Evolutionary conservation across 2,797 vertebrate genomes (phyloP).

Genomic region (Hemitrygon akajei): DNA sequence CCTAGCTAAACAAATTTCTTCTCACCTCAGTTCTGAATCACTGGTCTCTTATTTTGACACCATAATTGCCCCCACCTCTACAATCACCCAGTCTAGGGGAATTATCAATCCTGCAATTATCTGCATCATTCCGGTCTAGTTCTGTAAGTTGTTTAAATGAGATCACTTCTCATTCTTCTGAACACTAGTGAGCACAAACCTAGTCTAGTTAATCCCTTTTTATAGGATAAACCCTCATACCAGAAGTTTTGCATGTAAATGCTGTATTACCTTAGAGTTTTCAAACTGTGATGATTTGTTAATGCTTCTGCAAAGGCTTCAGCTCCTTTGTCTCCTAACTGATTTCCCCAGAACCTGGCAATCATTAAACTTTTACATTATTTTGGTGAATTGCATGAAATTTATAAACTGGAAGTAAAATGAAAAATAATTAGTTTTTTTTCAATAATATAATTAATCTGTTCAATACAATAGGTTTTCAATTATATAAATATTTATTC

Average conservation of each 20-base stretch:
- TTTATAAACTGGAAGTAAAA: not conserved
- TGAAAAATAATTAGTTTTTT: not conserved
- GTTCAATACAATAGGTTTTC: not conserved
- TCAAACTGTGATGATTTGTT: constrained; percentile 2
- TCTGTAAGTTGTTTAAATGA: too few species aligned
- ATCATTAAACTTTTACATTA: constrained; percentile 8
- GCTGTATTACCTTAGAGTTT: constrained; percentile 22
- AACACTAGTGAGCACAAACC: too few species aligned
- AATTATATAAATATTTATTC: not conserved
- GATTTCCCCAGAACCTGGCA: constrained; percentile 28
- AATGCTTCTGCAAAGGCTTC: constrained; percentile 21
- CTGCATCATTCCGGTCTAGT: too few species aligned
- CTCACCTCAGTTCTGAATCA: too few species aligned
- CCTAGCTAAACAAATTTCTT: too few species aligned
- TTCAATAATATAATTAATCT: not conserved
- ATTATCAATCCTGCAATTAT: too few species aligned
- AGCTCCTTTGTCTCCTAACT: constrained; percentile 14
- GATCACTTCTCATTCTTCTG: too few species aligned
- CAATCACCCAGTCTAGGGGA: too few species aligned
- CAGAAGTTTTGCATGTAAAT: not conserved
- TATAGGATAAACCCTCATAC: not conserved
- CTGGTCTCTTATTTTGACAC: too few species aligned
- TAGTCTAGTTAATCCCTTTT: too few species aligned
- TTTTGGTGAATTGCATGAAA: not conserved
- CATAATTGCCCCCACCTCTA: too few species aligned